These are phyloP conservation scores for Troides aeacus DNA, from an alignment of 2,888 invertebrate species.

Conservation along the genomic window DNA sequence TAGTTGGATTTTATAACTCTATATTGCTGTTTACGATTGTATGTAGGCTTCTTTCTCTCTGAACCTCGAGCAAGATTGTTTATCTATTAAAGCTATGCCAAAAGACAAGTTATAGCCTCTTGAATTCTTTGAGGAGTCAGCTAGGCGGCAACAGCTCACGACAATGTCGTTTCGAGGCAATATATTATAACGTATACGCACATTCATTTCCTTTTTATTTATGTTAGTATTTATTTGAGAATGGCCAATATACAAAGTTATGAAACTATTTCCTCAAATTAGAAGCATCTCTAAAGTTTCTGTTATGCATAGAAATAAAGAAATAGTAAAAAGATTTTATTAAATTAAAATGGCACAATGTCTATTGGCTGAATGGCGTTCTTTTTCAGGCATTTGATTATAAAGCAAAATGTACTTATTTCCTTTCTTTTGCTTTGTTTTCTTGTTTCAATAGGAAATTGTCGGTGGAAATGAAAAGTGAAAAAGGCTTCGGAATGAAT, in stretches of 20 bases:
- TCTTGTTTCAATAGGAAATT: background rate
- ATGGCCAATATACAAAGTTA: background rate
- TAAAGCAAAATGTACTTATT: background rate
- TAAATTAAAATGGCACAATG: background rate
- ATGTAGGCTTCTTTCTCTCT: constrained; percentile 4
- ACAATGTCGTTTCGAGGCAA: constrained; percentile 1
- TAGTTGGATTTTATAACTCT: background rate
- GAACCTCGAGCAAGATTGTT: constrained; percentile 11
- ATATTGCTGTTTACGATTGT: constrained; percentile 6
- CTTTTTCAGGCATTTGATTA: background rate
- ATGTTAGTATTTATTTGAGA: background rate
- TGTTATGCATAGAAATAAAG: no score
- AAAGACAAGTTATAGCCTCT: constrained; percentile 19
- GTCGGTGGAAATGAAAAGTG: constrained; percentile 15
- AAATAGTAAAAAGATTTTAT: no score
- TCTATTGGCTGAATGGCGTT: background rate
- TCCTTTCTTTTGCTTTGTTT: background rate
- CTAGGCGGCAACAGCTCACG: constrained; percentile 16
- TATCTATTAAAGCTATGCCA: constrained; percentile 25
- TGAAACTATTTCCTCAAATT: background rate
- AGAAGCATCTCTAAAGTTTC: no score
- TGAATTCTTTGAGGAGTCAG: constrained; percentile 23
- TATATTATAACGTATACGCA: constrained; percentile 15
- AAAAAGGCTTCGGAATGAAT: constrained; percentile 8
- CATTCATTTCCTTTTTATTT: constrained; percentile 6